Conservation (phyloP, 1,140 invertebrate species). For the Zaprionus capensis region DNA sequence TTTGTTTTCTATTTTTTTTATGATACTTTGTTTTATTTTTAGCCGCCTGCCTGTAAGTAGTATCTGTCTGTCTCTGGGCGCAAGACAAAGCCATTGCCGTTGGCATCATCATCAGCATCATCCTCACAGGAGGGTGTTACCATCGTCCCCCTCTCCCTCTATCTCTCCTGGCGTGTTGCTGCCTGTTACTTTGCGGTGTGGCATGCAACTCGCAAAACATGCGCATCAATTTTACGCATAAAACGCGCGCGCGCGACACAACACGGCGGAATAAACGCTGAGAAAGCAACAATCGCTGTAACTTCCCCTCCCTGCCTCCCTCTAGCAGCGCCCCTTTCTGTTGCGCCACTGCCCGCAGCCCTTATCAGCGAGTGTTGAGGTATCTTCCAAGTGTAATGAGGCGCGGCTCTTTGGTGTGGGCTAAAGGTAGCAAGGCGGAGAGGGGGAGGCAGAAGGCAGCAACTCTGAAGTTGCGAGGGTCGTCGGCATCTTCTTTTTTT, state of each 20-base stretch:
- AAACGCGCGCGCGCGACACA: conserved; percentile 30
- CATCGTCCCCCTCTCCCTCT: not conserved
- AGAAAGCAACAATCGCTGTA: conserved; percentile 43
- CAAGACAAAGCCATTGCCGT: conserved; percentile 45
- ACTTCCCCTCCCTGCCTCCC: not conserved
- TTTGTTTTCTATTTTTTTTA: conserved; percentile 24
- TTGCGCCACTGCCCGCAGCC: not conserved
- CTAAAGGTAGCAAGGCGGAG: conserved; percentile 10
- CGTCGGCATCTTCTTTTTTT: conserved; percentile 58
- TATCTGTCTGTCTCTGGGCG: conserved; percentile 6
- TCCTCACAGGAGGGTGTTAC: conserved; percentile 6
- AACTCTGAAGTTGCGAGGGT: conserved; percentile 16
- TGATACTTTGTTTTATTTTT: conserved; percentile 29
- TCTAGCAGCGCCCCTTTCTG: too few relatives aligned
- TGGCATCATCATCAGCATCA: conserved; percentile 18
- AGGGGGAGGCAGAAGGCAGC: not conserved
- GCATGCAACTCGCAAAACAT: conserved; percentile 34
- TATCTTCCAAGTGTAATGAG: conserved; percentile 47
- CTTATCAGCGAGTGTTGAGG: conserved; percentile 41
- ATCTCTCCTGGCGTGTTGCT: not conserved
- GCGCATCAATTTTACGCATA: conserved; percentile 52
- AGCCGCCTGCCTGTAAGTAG: conserved; percentile 4
- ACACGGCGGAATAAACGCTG: conserved; percentile 15
- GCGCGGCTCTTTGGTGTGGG: conserved; percentile 24
- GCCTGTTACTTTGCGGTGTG: conserved; percentile 25